A percentile compares a stretch with the other conserved stretches of the same genome.
These are phyloP conservation scores for Trichosurus vulpecula DNA, from an alignment of 2,797 vertebrate genomes.

Conservation along the genomic window DNA sequence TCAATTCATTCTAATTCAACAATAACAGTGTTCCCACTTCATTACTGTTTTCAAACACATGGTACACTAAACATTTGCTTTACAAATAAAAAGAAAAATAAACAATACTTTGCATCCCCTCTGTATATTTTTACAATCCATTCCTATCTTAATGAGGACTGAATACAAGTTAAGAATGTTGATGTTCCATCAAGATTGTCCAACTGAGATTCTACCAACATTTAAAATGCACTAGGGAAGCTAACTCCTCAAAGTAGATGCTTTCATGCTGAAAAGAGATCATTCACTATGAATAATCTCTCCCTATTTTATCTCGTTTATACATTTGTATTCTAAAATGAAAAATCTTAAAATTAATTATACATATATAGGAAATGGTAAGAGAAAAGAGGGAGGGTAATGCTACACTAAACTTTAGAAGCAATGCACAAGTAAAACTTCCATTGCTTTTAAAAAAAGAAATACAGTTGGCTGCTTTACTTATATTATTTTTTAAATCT, in stretches of 20 bases:
- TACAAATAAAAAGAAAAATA: conserved; percentile 11
- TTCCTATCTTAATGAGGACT: not conserved
- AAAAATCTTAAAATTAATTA: not conserved
- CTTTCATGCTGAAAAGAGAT: not conserved
- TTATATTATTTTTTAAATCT: not conserved
- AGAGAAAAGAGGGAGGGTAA: not conserved
- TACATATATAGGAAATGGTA: not conserved
- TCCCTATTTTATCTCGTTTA: not conserved
- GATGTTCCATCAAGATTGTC: not conserved
- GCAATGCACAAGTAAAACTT: not conserved
- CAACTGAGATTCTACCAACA: conserved; percentile 10
- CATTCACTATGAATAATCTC: not conserved
- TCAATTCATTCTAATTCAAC: not conserved
- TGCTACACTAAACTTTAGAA: not conserved
- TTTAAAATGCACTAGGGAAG: not conserved
- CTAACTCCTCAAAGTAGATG: not conserved
- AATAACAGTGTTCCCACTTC: not conserved
- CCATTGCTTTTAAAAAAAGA: not conserved
- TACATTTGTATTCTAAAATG: not conserved
- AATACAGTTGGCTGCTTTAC: not conserved
- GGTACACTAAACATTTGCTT: not conserved
- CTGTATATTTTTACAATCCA: not conserved
- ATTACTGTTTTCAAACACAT: conserved; percentile 20
- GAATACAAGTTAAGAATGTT: conserved; percentile 9
- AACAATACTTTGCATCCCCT: not conserved